Base-by-base conservation (phyloP, 2,888 invertebrate genomes). In the Leucophenga maculata region DNA sequence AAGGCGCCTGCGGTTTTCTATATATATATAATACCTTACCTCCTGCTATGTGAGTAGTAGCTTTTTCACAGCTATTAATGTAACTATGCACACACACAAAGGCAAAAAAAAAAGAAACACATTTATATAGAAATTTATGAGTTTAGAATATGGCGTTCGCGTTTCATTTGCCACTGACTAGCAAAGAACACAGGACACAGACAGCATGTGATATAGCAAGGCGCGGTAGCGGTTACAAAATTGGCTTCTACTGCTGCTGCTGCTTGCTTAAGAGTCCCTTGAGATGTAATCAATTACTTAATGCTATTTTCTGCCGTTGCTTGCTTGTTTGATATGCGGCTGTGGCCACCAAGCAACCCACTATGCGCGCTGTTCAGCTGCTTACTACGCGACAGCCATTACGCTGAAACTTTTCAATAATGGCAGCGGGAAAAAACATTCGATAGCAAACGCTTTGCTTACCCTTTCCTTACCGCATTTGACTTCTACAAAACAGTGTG, bases 221-320 rank as follows among this genome's bases (percentile, higher is more conserved):
- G 54, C 13, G 54, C 18, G 22, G 16, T 18, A 54, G 22, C 18
- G 22, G 54, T 13, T 13, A 60, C 39, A 18, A 39, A 32, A 60
- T 60, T 60, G 32, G 52, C 16, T 65, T 64, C 65, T 69, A 57
- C 31, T 62, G 54, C 39, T 62, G 68, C 59, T 68, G 44, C 62
- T 70, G 69, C 52, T 82, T 79, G 78, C 83, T 81, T 85, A 80
- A 82, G 81, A 85, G 79, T 86, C 87, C 86, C 87, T 77, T 74
- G 87, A 86, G 87, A 87, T 83, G 86, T 86, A 87, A 87, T 87
- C 87, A 87, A 87, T 87, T 87, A 87, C 87, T 87, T 87, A 87
- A 83, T 85, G 86, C 78, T 81, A 82, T 82, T 72, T 72, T 48
- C 54, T 62, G 50, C 48, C 32, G 22, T 20, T 65, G 13, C 39